phyloP scores from a whole-genome alignment of 2,113 vertebrate species.

The Ivindomyrus marchei region DNA sequence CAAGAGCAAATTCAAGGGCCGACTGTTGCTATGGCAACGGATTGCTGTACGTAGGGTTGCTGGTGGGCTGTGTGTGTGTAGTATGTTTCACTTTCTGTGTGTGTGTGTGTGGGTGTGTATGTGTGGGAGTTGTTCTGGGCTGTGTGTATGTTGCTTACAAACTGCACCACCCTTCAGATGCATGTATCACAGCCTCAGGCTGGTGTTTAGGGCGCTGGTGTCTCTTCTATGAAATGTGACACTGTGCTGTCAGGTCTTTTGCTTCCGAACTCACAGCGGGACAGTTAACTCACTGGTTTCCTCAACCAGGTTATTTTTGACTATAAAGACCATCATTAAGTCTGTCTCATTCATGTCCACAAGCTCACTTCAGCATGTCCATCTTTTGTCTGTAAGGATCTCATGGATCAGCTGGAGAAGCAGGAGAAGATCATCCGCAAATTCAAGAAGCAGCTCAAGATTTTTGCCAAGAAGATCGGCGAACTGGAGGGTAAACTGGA shows the following conservation, averaged over 20 bases:
- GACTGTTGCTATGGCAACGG: constrained; percentile 76
- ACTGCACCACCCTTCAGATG: constrained; percentile 38
- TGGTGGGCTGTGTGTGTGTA: constrained; percentile 26
- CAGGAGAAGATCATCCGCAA: constrained; percentile 87
- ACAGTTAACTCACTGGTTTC: constrained; percentile 39
- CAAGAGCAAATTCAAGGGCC: constrained; percentile 70
- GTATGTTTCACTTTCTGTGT: constrained; percentile 13
- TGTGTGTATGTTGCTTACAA: constrained; percentile 41
- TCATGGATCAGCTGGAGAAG: constrained; percentile 85
- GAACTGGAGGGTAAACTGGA: constrained; percentile 76
- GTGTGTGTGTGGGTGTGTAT: not conserved
- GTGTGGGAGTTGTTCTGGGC: not conserved
- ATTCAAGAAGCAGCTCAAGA: constrained; percentile 86
- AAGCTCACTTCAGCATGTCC: not conserved
- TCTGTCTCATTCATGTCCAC: not conserved
- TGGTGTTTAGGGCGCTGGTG: constrained; percentile 29
- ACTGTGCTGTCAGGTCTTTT: not conserved
- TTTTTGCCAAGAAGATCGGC: constrained; percentile 79
- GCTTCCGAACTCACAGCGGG: constrained; percentile 47
- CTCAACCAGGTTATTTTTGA: constrained; percentile 48
- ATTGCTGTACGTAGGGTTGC: constrained; percentile 73
- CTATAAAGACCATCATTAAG: constrained; percentile 28
- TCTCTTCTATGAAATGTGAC: not conserved
- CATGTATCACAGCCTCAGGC: constrained; percentile 13
- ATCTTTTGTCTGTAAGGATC: constrained; percentile 61